Percentiles rank a stretch among this genome's conserved stretches.
These are phyloP conservation scores for Pseudorasbora parva DNA, from an alignment of 2,113 vertebrate genomes.

Conservation along the genomic window DNA sequence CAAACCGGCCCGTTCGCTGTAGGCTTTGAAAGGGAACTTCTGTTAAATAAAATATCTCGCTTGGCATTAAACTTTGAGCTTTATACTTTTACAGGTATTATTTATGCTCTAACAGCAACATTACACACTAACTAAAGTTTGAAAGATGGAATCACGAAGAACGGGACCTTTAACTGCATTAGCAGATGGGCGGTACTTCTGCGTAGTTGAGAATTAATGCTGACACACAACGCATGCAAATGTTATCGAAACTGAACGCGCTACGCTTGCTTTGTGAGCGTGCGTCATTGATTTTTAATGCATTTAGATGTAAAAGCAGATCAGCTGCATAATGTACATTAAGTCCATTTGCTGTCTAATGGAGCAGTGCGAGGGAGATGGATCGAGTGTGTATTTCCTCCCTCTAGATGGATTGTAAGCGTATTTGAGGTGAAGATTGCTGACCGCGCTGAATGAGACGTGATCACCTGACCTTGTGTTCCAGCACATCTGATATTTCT, in stretches of 20 bases:
- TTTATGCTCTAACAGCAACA: too few species aligned
- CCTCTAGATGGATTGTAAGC: neutral
- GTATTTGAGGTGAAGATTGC: constrained; percentile 14
- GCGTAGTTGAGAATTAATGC: neutral
- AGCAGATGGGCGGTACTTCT: neutral
- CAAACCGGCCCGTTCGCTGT: too few species aligned
- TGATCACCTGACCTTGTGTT: constrained; percentile 18
- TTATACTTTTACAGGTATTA: too few species aligned
- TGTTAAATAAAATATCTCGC: too few species aligned
- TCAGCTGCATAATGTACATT: constrained; percentile 21
- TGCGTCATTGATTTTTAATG: constrained; percentile 23
- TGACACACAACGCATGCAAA: neutral
- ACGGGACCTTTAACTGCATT: too few species aligned
- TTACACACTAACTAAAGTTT: too few species aligned
- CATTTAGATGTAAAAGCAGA: constrained; percentile 16
- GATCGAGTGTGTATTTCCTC: neutral
- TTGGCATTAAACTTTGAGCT: too few species aligned
- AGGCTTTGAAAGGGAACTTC: too few species aligned
- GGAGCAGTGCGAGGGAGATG: neutral
- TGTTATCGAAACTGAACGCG: neutral
- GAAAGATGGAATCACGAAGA: too few species aligned
- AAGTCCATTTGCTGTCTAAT: constrained; percentile 38
- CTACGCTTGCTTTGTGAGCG: neutral
- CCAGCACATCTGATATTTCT: neutral
- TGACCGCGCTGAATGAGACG: neutral